Base-by-base conservation (phyloP, 2,888 invertebrate species). In the Standfussiana lucernea region DNA sequence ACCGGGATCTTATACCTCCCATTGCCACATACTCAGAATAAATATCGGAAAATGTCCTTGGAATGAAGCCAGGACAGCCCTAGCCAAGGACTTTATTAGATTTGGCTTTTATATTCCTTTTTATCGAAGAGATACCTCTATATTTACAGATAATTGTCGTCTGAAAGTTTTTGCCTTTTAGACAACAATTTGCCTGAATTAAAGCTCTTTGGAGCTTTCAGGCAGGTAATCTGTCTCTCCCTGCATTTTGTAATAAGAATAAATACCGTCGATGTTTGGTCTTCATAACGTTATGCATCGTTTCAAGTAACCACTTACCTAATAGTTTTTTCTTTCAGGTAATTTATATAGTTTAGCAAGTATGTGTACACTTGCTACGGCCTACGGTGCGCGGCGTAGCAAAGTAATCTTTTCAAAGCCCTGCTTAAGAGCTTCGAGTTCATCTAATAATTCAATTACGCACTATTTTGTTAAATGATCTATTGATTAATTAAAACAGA, bases 11-110 rank as follows among this genome's bases (percentile, higher is more conserved):
- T 32, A 32, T 42, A 42, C 24, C 32, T 37, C 1, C 32, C 50
- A 42, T 40, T 72, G 66, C 24, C 42, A 59, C 75, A 67, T 67
- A 61, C 40, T 47, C 45, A 15, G 18, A 35, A 64, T 40, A 72
- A 65, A 69, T 64, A 73, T 45, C 18, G 7, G 11, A 47, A 40
- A 47, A 64, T 50, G 8, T 47, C 42, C 56, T 71, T 81, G 71
- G 71, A 71, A 75, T 50, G 64, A 37, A 50, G 67, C 80, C 71
- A 64, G 45, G 47, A 56, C 28, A 61, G 11, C 37, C 61, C 11
- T 42, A n/a, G 37, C 24, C 68, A 56, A 59, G 40, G 40, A 71
- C 40, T 64, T 72, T 53, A 42, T 53, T 72, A 62, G n/a, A 64
- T 50, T 42, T 62, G 35, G 15, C 18, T 66, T 66, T 71, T 42